Conservation (phyloP, 2,888 invertebrate species). For the Priocnemis perturbator region DNA sequence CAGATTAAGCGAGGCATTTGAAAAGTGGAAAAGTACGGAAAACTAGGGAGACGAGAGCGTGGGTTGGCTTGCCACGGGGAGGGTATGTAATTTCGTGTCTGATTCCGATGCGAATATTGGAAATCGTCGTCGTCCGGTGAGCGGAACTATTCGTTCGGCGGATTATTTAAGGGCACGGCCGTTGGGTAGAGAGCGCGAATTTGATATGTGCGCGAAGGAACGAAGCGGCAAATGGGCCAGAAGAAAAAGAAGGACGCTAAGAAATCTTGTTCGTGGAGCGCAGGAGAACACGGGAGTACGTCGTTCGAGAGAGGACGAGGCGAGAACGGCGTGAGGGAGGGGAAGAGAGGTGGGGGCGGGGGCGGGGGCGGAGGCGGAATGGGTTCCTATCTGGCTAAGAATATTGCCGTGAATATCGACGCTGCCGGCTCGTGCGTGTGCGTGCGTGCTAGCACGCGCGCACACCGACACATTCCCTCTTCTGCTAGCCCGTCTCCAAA, state of each 20-base stretch:
- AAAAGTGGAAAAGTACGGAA: too few relatives aligned
- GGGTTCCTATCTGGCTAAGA: constrained; percentile 53
- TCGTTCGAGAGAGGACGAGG: constrained; percentile 6
- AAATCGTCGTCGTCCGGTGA: not conserved
- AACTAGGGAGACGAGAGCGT: too few relatives aligned
- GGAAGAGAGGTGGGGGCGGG: not conserved
- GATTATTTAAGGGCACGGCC: constrained; percentile 28
- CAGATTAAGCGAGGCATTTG: too few relatives aligned
- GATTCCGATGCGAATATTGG: not conserved
- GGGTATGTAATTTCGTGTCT: too few relatives aligned
- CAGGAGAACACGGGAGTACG: not conserved
- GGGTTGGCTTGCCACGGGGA: too few relatives aligned
- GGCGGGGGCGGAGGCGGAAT: constrained; percentile 33
- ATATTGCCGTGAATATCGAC: constrained; percentile 61
- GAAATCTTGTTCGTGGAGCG: constrained; percentile 24
- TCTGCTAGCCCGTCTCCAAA: constrained; percentile 30
- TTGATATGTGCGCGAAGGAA: constrained; percentile 29
- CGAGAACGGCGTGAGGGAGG: constrained; percentile 17
- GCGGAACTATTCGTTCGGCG: constrained; percentile 7
- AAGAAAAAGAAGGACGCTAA: constrained; percentile 33
- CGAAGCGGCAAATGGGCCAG: constrained; percentile 35
- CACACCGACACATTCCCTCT: constrained; percentile 23
- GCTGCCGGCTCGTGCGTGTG: constrained; percentile 27
- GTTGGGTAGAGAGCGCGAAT: constrained; percentile 25
- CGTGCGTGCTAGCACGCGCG: constrained; percentile 10